These are phyloP conservation scores for Myotis pilosus DNA, from an alignment of 2,797 vertebrate genomes.

Conservation along the genomic window DNA sequence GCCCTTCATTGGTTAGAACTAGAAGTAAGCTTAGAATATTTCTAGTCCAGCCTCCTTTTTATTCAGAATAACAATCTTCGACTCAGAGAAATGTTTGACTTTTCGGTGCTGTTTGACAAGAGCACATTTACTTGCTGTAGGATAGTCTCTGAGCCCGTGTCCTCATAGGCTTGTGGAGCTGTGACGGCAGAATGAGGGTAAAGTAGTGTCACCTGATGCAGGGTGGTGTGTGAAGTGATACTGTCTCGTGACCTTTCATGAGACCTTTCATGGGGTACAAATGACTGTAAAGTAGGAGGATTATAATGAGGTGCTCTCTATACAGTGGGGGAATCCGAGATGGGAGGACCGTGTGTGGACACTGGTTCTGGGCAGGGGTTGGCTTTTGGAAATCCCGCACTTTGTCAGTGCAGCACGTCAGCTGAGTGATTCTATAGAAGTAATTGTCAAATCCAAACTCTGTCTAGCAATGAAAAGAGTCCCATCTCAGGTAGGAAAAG, in stretches of 20 bases:
- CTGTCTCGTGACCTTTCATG: background rate
- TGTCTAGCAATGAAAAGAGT: background rate
- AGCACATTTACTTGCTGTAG: background rate
- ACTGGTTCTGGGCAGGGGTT: background rate
- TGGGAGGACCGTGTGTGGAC: background rate
- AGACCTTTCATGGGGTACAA: background rate
- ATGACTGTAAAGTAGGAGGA: background rate
- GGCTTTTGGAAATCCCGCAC: background rate
- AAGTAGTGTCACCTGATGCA: background rate
- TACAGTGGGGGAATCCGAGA: background rate
- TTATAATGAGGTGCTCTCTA: background rate
- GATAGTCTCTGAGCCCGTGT: background rate
- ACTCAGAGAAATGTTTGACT: background rate
- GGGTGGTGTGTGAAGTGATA: background rate
- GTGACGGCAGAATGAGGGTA: background rate
- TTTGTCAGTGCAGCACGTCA: background rate
- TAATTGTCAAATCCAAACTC: background rate
- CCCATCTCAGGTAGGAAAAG: background rate
- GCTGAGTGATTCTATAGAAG: background rate
- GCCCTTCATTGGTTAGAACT: background rate
- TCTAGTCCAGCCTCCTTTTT: background rate
- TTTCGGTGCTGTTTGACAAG: background rate
- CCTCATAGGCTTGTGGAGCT: background rate
- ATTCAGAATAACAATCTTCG: background rate
- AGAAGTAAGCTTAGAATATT: background rate